phyloP scores from a whole-genome alignment of 2,888 invertebrate genomes.

The Mythimna ferrago region DNA sequence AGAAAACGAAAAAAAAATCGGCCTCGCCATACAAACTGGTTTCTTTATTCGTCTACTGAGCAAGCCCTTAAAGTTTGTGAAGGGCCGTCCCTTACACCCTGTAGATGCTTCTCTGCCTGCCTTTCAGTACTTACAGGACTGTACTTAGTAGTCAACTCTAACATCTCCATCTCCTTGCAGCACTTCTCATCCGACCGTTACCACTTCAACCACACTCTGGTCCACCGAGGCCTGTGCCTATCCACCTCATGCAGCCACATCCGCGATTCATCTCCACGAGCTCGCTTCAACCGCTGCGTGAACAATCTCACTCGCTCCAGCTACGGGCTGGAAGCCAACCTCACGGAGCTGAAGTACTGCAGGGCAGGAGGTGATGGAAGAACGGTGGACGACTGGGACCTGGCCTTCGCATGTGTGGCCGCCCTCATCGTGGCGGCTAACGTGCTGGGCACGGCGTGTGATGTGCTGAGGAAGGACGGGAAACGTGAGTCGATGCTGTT shows the following conservation, averaged over 20 bases:
- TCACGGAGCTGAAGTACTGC: constrained; percentile 71
- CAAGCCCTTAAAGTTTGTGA: too few species aligned
- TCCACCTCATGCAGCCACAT: constrained; percentile 68
- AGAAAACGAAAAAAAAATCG: too few species aligned
- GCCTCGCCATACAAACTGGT: too few species aligned
- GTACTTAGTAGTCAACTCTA: not conserved
- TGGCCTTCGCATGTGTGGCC: constrained; percentile 61
- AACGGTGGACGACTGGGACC: constrained; percentile 58
- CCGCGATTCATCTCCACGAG: constrained; percentile 28
- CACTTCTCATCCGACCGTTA: constrained; percentile 69
- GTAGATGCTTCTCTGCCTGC: too few species aligned
- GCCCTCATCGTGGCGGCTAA: constrained; percentile 67
- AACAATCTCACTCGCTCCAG: constrained; percentile 58
- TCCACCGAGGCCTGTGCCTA: constrained; percentile 79
- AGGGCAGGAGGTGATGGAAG: constrained; percentile 14
- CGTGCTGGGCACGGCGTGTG: constrained; percentile 73
- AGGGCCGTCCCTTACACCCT: too few species aligned
- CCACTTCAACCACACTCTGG: constrained; percentile 76
- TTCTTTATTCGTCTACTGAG: too few species aligned
- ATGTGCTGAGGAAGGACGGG: constrained; percentile 58
- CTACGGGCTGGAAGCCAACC: constrained; percentile 68
- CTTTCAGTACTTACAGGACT: too few species aligned
- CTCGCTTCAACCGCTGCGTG: constrained; percentile 73
- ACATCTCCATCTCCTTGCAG: constrained; percentile 60
- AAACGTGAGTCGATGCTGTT: constrained; percentile 64